These are phyloP conservation scores for Achlya flavicornis DNA, from an alignment of 2,888 invertebrate species.

Conservation along the genomic window DNA sequence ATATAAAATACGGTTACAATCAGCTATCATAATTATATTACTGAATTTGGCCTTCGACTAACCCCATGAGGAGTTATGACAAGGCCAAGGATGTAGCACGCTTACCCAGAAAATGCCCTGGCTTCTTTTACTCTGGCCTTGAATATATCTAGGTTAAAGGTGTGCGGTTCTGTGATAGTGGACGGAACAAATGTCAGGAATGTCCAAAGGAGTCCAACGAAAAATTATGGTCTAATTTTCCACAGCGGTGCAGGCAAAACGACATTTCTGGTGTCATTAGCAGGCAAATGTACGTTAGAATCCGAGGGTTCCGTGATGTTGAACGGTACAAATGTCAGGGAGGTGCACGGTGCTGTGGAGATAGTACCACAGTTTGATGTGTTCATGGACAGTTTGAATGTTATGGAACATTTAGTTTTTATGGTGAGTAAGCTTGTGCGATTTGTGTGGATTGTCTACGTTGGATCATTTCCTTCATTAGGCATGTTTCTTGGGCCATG, in stretches of 20 bases:
- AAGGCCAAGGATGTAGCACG: too few relatives aligned
- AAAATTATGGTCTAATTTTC: neutral
- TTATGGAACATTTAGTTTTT: conserved; percentile 87
- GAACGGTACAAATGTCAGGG: conserved; percentile 73
- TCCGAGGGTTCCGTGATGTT: conserved; percentile 70
- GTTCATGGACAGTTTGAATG: conserved; percentile 85
- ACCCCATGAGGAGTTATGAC: too few relatives aligned
- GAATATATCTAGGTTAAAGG: too few relatives aligned
- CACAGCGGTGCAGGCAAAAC: conserved; percentile 85
- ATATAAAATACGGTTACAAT: neutral
- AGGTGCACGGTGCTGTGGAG: conserved; percentile 64
- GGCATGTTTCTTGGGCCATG: too few relatives aligned
- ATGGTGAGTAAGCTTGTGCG: conserved; percentile 77
- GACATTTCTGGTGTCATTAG: conserved; percentile 79
- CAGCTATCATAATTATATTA: too few relatives aligned
- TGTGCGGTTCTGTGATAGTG: too few relatives aligned
- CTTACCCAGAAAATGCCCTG: too few relatives aligned
- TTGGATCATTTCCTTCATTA: too few relatives aligned
- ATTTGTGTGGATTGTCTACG: neutral
- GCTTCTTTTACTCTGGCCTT: too few relatives aligned
- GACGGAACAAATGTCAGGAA: too few relatives aligned
- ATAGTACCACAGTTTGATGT: conserved; percentile 88
- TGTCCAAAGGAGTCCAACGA: too few relatives aligned
- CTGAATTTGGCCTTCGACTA: too few relatives aligned
- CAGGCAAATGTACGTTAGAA: conserved; percentile 77